Evolutionary conservation across 2,888 invertebrate genomes (phyloP), one percentile per base, ranked within the genome.

Genomic region (Anodontia alba): DNA sequence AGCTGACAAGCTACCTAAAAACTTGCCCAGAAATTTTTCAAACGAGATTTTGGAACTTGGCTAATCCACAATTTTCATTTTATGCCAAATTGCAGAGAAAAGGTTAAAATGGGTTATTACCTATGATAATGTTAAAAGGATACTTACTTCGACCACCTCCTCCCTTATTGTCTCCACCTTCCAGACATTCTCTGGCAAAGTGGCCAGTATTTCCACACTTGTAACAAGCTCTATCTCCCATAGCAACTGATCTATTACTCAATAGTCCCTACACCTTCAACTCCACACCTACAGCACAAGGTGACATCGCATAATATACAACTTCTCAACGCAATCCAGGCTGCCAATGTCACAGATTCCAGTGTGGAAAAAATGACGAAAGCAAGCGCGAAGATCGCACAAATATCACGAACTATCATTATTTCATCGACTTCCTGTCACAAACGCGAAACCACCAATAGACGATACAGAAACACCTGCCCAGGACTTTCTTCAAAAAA

Each of bases 161-260:
- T 3, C 62, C 20, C 5, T 17, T 33, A 33, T 33, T 33, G 33
- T 33, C 33, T 29, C 95, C 96, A 82, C 96, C 96, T 94, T 96
- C 96, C 91, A 90, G 89, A 95, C 98, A 98, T 95, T 98, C 98
- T 91, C 98, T 96, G 94, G 98, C 98, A 95, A 98, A 97, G 95
- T 98, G 98, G 91, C 98, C 98, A 54, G 91, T 88, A 76, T 94
- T 93, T 38, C 94, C 94, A 89, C 95, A 95, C 80, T 93, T 94
- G 92, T 95, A 93, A 86, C 95, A 95, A 79, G 93, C 95, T 95
- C 97, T 97, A 92, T 96, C 96, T 26, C 54, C 26, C 76, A 77
- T 31, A 72, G 54, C 54, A 49, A 77, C 72, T 77, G 62, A 20
- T 71, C 38, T 62, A 43, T 67, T 54, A 72, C 80, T 76, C 72